phyloP scores from a whole-genome alignment of 2,113 vertebrate genomes.

The Embiotoca jacksoni region DNA sequence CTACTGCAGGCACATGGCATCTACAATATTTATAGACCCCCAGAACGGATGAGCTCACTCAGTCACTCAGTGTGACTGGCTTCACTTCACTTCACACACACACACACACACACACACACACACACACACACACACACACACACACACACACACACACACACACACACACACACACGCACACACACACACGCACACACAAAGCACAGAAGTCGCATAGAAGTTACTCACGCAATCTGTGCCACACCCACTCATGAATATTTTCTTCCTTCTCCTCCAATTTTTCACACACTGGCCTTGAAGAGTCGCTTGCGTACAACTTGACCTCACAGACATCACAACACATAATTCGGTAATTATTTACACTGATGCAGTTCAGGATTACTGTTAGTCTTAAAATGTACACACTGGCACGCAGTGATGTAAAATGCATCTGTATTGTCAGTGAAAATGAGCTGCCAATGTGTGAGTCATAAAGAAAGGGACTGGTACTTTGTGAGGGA shows the following conservation, averaged over 20 bases:
- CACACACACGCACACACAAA: conserved; percentile 27
- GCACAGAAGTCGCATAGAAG: conserved; percentile 68
- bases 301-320: background rate
- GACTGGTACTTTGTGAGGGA: conserved; percentile 54
- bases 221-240: conserved; percentile 70
- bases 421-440: conserved; percentile 40
- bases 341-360: conserved; percentile 5
- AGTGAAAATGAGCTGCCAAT: conserved; percentile 53
- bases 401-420: conserved; percentile 4
- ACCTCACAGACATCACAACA: background rate
- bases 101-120: conserved; percentile 32
- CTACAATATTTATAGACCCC: conserved; percentile 83
- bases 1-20: conserved; percentile 77
- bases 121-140: conserved; percentile 27
- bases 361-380: conserved; percentile 22
- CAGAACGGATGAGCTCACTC: conserved; percentile 82
- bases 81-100: conserved; percentile 52
- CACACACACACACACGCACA: conserved; percentile 38
- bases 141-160: conserved; percentile 32
- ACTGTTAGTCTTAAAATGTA: conserved; percentile 20
- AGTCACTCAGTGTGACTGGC: conserved; percentile 70
- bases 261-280: conserved; percentile 28
- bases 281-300: conserved; percentile 25
- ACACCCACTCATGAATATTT: conserved; percentile 63
- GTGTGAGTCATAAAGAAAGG: conserved; percentile 68